Base-by-base conservation (phyloP, 2,888 invertebrate genomes). In the Liopterus haemorrhoidalis region DNA sequence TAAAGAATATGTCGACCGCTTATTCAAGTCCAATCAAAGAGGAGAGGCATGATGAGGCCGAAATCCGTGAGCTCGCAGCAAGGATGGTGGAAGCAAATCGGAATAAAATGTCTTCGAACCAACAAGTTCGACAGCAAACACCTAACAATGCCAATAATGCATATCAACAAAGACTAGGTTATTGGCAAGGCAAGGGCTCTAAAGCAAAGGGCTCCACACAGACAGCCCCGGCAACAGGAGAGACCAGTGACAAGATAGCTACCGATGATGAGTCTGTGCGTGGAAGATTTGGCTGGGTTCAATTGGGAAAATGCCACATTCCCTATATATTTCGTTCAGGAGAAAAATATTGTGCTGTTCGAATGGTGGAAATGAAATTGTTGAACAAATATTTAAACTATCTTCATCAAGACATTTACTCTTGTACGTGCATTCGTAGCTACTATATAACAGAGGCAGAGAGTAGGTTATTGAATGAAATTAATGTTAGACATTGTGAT, bases 401-500 rank as follows among this genome's bases (percentile, higher is more conserved):
- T 63, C 75, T 93, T 40, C 91, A 93, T 65, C 83, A 86, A 53
- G 90, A 90, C 63, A 86, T 92, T 53, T 90, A 89, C 67, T 88
- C 86, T 53, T 92, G 91, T 67, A 90, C 90, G 9, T 89, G 88
- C 64, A 87, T 95, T 55, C 78, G 88, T 54, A 92, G 92, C 71
- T 92, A 91, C 67, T 94, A 90, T 65, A 89, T 94, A 54, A 92
- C 92, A 0, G 88, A 90, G 53, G 81, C 84, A 0, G 95, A 96
- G 70, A 86, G 91, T 39, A 81, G 87, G 53, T 73, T 95, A 14
- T 74, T 95, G 33, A 92, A 90, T 59, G 94, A 95, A 68, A 92
- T 95, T 56, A 96, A 95, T 68, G 76, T 81, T 52, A 85, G 85
- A 65, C 95, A 95, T 64, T 92, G 93, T 70, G 93, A 92, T 59